phyloP scores from a whole-genome alignment of 1,140 invertebrate species.

The Capitella teleta region DNA sequence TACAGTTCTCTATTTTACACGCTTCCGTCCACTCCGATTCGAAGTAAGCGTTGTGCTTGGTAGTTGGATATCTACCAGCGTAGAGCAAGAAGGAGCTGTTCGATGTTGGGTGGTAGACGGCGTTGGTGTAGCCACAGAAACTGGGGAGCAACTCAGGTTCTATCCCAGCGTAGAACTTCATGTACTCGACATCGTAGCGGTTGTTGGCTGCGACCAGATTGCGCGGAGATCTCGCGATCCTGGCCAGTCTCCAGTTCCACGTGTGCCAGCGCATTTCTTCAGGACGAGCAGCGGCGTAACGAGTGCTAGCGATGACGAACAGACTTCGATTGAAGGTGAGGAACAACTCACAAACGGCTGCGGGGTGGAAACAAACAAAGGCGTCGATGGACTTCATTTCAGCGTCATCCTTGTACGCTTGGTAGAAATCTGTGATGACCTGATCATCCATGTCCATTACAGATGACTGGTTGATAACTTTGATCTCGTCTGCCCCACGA shows the following conservation, averaged over 20 bases:
- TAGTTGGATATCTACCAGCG: background rate
- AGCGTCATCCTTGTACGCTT: too few species aligned
- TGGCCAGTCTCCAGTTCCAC: background rate
- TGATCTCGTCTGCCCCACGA: too few species aligned
- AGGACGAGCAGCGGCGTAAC: too few species aligned
- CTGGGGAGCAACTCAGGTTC: background rate
- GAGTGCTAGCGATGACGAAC: too few species aligned
- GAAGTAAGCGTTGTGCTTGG: background rate
- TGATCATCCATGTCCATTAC: too few species aligned
- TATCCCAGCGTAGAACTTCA: background rate
- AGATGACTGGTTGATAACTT: too few species aligned
- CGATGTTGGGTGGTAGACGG: background rate
- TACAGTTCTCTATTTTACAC: too few species aligned
- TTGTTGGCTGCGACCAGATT: background rate
- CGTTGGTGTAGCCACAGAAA: background rate
- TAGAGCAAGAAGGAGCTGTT: background rate
- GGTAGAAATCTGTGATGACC: too few species aligned
- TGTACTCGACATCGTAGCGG: slow-evolving; percentile 1
- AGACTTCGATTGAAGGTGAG: too few species aligned
- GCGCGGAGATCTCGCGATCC: background rate
- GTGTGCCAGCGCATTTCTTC: background rate
- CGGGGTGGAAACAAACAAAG: too few species aligned
- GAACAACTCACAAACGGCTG: too few species aligned
- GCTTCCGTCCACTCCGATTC: background rate
- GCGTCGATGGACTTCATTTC: too few species aligned